Evolutionary conservation across 2,888 invertebrate species (phyloP).

Genomic region (Mayetiola destructor): DNA sequence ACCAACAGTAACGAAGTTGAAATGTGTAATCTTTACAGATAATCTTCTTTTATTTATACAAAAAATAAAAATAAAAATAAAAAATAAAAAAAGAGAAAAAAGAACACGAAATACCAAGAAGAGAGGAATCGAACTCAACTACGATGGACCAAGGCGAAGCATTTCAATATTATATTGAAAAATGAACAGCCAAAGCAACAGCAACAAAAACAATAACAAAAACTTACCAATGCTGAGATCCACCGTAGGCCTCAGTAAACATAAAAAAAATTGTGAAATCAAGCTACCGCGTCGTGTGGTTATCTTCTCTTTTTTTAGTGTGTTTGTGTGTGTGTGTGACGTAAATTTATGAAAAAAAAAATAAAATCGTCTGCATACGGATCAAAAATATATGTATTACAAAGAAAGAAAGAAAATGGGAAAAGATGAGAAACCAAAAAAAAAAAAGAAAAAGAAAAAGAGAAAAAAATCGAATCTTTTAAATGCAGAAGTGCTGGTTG

Average conservation of each 20-base stretch:
- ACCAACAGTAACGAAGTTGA: too few species aligned
- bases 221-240: background rate
- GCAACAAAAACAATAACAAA: background rate
- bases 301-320: too few species aligned
- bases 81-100: too few species aligned
- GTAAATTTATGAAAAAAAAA: too few species aligned
- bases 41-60: too few species aligned
- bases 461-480: background rate
- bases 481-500: background rate
- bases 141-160: background rate
- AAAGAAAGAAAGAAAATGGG: background rate
- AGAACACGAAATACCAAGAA: too few species aligned
- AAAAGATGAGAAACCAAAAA: background rate
- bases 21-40: too few species aligned
- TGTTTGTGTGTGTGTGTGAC: too few species aligned
- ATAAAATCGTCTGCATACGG: too few species aligned
- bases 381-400: background rate
- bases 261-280: conserved; percentile 10
- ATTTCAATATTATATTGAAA: background rate
- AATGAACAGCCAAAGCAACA: background rate
- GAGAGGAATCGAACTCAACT: too few species aligned
- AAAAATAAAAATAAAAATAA: too few species aligned
- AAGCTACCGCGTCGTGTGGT: conserved; percentile 1
- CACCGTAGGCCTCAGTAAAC: background rate
- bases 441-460: background rate